Base-by-base conservation (phyloP, 2,797 vertebrate genomes). In the Sitta carolinensis region DNA sequence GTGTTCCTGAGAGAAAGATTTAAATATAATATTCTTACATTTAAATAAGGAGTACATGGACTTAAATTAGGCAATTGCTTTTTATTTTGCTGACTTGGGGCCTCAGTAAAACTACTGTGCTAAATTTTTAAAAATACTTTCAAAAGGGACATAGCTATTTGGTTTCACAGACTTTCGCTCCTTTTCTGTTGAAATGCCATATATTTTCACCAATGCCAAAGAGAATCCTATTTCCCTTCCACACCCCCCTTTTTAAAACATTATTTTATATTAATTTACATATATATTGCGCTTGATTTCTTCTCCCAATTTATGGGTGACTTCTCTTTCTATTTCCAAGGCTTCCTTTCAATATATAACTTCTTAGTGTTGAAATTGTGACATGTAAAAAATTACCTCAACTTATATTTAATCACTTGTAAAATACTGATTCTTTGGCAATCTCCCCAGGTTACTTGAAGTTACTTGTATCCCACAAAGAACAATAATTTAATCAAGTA, bases 211-310 rank as follows among this genome's bases (percentile, higher is more conserved):
- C 7, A 12, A 17, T 55, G 16, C 1, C 36, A 34, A 86, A 72
- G 25, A 61, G 2, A 68, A 51, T 25, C 9, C 16, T 57, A 5
- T 8, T 47, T 57, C 21, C 13, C 16, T 64, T 32, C 4, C 5
- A n/a, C n/a, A n/a, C 2, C 0, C 0, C 2, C 22, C 20, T 45
- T 40, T 79, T 34, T 14, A 4, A 66, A 89, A 5, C 7, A 11
- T 43, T 58, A 7, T 62, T 80, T 9, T 64, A 32, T 64, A 36
- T 40, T 7, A 5, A 3, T 23, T 4, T 43, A 17, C 30, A 11
- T 66, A 52, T 52, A 62, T 62, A 51, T 17, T 30, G 7, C 32
- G 6, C 20, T 85, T 74, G 16, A 51, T 75, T 91, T 84, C 10
- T 58, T 59, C 15, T 64, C 55, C 22, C 59, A 30, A 81, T 51